These are phyloP conservation scores for Cephonodes hylas DNA, from an alignment of 2,888 invertebrate genomes.

Conservation along the genomic window DNA sequence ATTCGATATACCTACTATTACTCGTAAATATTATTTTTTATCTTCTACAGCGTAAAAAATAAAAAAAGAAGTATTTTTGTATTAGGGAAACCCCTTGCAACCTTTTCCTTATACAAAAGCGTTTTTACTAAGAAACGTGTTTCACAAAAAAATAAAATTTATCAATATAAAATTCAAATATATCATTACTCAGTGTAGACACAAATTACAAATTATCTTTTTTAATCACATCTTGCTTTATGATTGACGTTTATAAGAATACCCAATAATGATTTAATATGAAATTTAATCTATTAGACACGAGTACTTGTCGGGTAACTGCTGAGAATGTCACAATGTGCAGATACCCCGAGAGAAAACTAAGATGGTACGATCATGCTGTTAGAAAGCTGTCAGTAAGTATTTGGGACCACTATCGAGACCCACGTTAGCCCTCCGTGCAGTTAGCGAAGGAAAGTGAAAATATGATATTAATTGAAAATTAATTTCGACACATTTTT, in stretches of 20 bases:
- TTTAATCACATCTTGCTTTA: no score
- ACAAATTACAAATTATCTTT: no score
- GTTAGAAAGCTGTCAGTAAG: background rate
- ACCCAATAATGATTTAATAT: background rate
- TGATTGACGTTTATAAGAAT: no score
- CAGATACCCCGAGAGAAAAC: background rate
- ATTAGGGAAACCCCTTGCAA: no score
- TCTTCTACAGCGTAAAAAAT: background rate
- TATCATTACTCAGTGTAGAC: no score
- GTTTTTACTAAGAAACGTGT: no score
- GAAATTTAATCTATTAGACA: background rate
- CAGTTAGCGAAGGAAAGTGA: background rate
- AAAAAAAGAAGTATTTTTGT: background rate
- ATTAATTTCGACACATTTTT: background rate
- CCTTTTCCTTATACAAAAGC: no score
- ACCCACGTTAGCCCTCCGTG: background rate
- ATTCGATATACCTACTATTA: background rate
- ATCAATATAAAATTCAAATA: no score
- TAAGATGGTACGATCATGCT: background rate
- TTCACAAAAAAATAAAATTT: no score
- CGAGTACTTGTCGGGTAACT: background rate
- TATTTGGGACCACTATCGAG: slow-evolving; percentile 4
- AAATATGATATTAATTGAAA: background rate
- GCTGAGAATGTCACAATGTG: background rate
- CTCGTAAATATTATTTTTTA: no score